A percentile compares a stretch with the other conserved stretches of the same genome.
Conservation (phyloP, 2,888 invertebrate genomes). For the Xestoiulus laeticollis region DNA sequence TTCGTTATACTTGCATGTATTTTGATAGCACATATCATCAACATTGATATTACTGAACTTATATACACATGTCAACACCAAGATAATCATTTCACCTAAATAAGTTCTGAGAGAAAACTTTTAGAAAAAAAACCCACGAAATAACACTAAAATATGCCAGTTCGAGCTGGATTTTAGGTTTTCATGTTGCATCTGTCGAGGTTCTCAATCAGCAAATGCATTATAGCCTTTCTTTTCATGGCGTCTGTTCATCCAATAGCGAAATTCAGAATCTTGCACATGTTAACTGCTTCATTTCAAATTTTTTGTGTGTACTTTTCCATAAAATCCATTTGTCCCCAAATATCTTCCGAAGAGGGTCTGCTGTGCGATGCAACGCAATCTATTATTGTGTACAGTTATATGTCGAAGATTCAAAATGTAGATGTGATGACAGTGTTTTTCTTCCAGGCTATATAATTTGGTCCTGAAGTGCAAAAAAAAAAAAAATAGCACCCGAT, state of each 20-base stretch:
- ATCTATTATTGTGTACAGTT: not conserved
- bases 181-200: slow-evolving; percentile 3
- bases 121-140: not conserved
- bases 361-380: not conserved
- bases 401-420: slow-evolving; percentile 37
- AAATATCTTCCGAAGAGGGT: not conserved
- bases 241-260: slow-evolving; percentile 11
- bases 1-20: no score
- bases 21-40: no score
- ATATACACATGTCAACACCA: no score
- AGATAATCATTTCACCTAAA: not conserved
- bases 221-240: slow-evolving; percentile 3
- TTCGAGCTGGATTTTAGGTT: not conserved
- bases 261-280: not conserved
- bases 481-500: not conserved
- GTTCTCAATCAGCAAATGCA: not conserved
- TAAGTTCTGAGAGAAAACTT: not conserved
- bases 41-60: no score
- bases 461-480: slow-evolving; percentile 37
- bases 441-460: slow-evolving; percentile 24
- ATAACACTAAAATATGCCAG: not conserved
- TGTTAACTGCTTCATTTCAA: slow-evolving; percentile 28
- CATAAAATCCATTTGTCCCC: slow-evolving; percentile 1
- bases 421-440: slow-evolving; percentile 31
- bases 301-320: not conserved